Evolutionary conservation across 2,113 vertebrate species (phyloP).

Genomic region (Sander vitreus): DNA sequence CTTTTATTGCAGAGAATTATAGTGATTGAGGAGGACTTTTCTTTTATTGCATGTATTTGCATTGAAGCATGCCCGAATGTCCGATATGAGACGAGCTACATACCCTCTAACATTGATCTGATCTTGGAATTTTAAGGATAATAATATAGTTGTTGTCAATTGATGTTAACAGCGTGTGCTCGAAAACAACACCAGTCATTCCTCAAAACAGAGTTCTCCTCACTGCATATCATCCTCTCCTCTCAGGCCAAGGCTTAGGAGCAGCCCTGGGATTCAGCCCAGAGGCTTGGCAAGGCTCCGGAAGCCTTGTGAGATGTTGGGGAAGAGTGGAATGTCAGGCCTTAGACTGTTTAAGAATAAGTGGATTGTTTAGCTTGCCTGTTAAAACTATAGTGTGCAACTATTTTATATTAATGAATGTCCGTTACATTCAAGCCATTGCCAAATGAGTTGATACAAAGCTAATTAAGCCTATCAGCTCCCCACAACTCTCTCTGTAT

Average conservation of each 20-base stretch:
- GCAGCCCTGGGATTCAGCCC: conserved; percentile 33
- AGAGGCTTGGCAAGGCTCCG: conserved; percentile 35
- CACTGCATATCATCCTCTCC: background rate
- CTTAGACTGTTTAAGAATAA: conserved; percentile 44
- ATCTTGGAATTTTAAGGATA: background rate
- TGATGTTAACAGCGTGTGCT: background rate
- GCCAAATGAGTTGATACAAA: too few species aligned
- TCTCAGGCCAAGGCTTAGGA: conserved; percentile 23
- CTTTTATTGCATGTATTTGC: conserved; percentile 3
- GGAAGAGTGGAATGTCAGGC: conserved; percentile 44
- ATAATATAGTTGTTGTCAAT: conserved; percentile 13
- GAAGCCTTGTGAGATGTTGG: conserved; percentile 39
- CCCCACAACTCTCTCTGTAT: too few species aligned
- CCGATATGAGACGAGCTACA: background rate
- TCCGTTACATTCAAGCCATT: too few species aligned
- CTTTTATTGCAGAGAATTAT: conserved; percentile 16
- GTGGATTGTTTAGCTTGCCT: conserved; percentile 49
- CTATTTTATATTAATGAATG: too few species aligned
- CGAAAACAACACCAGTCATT: background rate
- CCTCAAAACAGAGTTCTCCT: conserved; percentile 20
- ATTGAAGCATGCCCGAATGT: background rate
- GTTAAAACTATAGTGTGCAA: background rate
- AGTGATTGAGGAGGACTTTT: background rate
- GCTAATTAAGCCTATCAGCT: too few species aligned
- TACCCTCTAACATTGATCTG: background rate